Percentiles rank a stretch among this genome's conserved stretches.
phyloP scores from a whole-genome alignment of 2,888 invertebrate species.

The Amiota mariae region DNA sequence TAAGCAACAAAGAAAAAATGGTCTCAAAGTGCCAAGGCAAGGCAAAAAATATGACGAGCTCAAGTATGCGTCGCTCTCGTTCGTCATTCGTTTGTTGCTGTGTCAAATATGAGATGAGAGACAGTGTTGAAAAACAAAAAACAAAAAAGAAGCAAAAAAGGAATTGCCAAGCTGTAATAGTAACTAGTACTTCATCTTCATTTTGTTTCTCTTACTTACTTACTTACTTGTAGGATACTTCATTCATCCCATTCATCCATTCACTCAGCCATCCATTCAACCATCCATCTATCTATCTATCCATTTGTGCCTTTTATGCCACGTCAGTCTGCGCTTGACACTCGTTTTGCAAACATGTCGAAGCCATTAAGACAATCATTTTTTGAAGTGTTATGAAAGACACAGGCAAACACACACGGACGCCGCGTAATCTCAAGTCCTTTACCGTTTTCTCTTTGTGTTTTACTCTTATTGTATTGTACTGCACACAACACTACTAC shows the following conservation, averaged over 20 bases:
- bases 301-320: constrained; percentile 24
- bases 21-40: constrained; percentile 9
- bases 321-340: constrained; percentile 58
- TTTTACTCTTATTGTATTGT: constrained; percentile 22
- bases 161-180: too few relatives aligned
- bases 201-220: constrained; percentile 13
- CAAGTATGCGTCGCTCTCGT: constrained; percentile 55
- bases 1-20: not conserved
- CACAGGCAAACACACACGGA: too few relatives aligned
- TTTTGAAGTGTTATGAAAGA: constrained; percentile 32
- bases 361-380: constrained; percentile 51
- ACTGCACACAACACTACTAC: not conserved
- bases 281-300: not conserved
- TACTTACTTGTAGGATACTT: not conserved
- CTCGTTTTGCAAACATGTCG: constrained; percentile 67
- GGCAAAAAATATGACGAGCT: constrained; percentile 60
- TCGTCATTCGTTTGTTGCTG: constrained; percentile 34
- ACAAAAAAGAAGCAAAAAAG: not conserved
- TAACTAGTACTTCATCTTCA: constrained; percentile 6
- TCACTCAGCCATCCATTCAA: not conserved
- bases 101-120: too few relatives aligned
- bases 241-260: not conserved
- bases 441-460: constrained; percentile 25
- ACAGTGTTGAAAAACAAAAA: not conserved
- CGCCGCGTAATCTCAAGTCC: too few relatives aligned